A percentile compares a stretch with the other conserved stretches of the same genome.
Evolutionary conservation across 2,113 vertebrate genomes (phyloP).

Genomic region (Micromys minutus): DNA sequence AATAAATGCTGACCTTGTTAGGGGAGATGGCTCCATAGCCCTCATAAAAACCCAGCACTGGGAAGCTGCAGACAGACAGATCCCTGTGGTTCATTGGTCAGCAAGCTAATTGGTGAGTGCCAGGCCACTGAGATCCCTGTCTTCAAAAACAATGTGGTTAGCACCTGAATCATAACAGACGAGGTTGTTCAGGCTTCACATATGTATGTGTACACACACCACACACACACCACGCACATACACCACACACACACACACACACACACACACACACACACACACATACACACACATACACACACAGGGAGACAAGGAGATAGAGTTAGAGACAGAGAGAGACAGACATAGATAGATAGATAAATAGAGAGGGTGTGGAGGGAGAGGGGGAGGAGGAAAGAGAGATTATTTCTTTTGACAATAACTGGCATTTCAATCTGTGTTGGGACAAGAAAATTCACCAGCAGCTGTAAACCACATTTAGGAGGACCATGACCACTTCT

Average conservation of each 20-base stretch:
- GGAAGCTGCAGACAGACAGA: background rate
- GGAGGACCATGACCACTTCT: background rate
- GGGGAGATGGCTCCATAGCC: background rate
- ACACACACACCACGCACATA: too few species aligned
- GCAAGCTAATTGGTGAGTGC: background rate
- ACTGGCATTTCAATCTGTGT: background rate
- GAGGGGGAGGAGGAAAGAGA: background rate
- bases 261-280: too few species aligned
- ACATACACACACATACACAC: too few species aligned
- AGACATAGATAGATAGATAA: too few species aligned
- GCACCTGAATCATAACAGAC: background rate
- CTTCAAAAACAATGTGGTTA: background rate
- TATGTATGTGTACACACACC: fast-evolving
- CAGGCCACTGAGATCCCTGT: background rate
- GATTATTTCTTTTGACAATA: background rate
- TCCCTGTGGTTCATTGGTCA: background rate
- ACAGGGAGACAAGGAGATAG: too few species aligned
- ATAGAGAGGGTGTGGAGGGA: background rate
- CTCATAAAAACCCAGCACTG: background rate
- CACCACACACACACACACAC: background rate
- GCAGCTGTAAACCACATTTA: background rate
- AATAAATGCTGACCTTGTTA: background rate
- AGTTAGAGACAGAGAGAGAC: too few species aligned
- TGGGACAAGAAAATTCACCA: background rate
- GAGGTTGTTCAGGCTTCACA: background rate